These are phyloP conservation scores for Nycticorax nycticorax DNA, from an alignment of 2,113 vertebrate species.

Conservation along the genomic window DNA sequence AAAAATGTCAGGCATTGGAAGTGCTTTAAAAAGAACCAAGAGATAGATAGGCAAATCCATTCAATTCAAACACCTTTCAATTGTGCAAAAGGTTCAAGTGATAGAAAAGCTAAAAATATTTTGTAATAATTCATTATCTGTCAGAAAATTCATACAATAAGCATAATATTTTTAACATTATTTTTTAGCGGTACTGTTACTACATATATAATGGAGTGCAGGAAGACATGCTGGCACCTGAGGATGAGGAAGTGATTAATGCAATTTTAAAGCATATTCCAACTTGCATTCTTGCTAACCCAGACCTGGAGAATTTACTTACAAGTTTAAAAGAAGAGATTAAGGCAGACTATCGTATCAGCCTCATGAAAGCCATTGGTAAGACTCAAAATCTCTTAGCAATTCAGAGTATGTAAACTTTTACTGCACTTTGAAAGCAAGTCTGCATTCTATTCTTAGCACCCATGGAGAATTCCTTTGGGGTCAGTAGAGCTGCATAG, in stretches of 20 bases:
- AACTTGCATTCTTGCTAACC: slow-evolving; percentile 32
- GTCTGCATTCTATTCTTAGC: not conserved
- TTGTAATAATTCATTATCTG: not conserved
- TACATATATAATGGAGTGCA: slow-evolving; percentile 81
- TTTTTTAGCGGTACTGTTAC: slow-evolving; percentile 83
- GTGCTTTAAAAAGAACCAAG: not conserved
- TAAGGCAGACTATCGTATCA: slow-evolving; percentile 72
- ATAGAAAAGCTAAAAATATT: not conserved
- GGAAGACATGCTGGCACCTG: slow-evolving; percentile 79
- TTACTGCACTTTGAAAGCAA: not conserved
- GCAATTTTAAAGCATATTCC: slow-evolving; percentile 77
- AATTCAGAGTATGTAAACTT: not conserved
- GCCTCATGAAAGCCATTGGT: slow-evolving; percentile 87
- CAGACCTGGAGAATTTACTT: slow-evolving; percentile 54
- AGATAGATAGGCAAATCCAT: not conserved
- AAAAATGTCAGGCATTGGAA: not conserved
- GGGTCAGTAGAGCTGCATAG: not conserved
- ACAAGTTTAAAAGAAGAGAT: slow-evolving; percentile 76
- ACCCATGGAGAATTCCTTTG: not conserved
- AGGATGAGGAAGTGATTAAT: slow-evolving; percentile 73
- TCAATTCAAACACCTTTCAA: not conserved
- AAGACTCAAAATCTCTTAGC: slow-evolving; percentile 15
- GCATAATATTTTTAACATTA: not conserved
- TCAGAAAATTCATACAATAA: not conserved
- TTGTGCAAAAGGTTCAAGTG: not conserved